Base-by-base conservation (phyloP, 2,888 invertebrate species). In the Eupithecia insigniata region DNA sequence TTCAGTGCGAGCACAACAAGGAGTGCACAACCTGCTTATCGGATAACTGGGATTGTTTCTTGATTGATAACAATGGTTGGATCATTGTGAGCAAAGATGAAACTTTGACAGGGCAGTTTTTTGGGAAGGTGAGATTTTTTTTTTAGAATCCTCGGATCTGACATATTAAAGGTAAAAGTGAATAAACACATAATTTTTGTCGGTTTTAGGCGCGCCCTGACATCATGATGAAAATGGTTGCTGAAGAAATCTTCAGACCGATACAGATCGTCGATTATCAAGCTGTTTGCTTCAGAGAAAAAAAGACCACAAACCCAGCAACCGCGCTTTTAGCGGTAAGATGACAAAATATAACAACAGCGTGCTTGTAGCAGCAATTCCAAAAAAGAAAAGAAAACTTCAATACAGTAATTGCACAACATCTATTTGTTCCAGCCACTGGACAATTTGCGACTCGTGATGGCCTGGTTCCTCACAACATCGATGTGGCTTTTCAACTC, bases 61-160 rank as follows among this genome's bases (percentile, higher is more conserved):
- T 99, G 58, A 92, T 99, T 55, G 99, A 99, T 88, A 98, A 97
- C 88, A 98, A 98, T 84, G 99, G 98, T 4, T 99, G 97, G 93
- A 95, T 98, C 26, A 91, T 98, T 1, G 96, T 97, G n/a, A 97
- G 97, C 22, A 96, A 98, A 83, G 95, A 96, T 70, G 89, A 94
- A 0, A 94, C 82, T 51, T 96, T 97, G 74, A 97, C 97, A 0
- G 99, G 99, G 3, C 95, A 95, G 83, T 98, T 98, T 89, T 97
- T 98, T 84, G 99, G 98, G 1, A 97, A 97, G 86, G 95, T 98
- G 64, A 55, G 26, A 22, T 14, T 1, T 22, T n/a, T 26, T 26
- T 55, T 55, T 55, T 0, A 43, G 43, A 43, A 43, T 46, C n/a
- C 2, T 10, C 22, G 10, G 3, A 55, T 22, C 12, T 26, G 12